Evolutionary conservation across 2,797 vertebrate species (phyloP).

Genomic region (Gymnoscopelus braueri): DNA sequence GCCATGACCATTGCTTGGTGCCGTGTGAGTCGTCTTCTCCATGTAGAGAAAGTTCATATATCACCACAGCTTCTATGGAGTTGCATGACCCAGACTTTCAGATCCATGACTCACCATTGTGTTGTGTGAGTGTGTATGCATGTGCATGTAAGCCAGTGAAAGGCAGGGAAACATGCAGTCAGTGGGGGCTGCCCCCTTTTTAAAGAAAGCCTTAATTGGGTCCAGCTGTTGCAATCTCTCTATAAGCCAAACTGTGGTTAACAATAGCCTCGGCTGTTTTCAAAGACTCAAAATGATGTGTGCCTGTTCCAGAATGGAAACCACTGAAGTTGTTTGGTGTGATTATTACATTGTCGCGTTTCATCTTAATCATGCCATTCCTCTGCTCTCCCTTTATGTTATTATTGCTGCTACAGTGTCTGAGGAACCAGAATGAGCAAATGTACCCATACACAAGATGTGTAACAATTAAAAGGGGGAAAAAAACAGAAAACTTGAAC

Average conservation of each 20-base stretch:
- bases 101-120: slow-evolving; percentile 15
- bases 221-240: slow-evolving; percentile 74
- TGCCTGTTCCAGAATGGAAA: slow-evolving; percentile 51
- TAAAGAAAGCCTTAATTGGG: slow-evolving; percentile 65
- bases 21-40: slow-evolving; percentile 4
- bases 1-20: background rate
- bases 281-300: slow-evolving; percentile 45
- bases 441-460: too few relatives aligned
- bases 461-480: too few relatives aligned
- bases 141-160: slow-evolving; percentile 12
- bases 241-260: slow-evolving; percentile 53
- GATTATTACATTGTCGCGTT: slow-evolving; percentile 7
- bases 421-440: too few relatives aligned
- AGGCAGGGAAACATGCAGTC: slow-evolving; percentile 29
- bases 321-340: slow-evolving; percentile 16
- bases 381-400: slow-evolving; percentile 12
- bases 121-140: background rate
- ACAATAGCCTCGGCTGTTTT: slow-evolving; percentile 64
- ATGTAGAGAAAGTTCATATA: slow-evolving; percentile 25
- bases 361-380: slow-evolving; percentile 16
- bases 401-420: background rate
- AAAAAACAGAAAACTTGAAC: too few relatives aligned
- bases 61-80: slow-evolving; percentile 21
- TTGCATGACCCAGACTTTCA: slow-evolving; percentile 25
- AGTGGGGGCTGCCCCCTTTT: slow-evolving; percentile 36